Evolutionary conservation across 2,797 vertebrate genomes (phyloP).

Genomic region (Acropternis orthonyx): DNA sequence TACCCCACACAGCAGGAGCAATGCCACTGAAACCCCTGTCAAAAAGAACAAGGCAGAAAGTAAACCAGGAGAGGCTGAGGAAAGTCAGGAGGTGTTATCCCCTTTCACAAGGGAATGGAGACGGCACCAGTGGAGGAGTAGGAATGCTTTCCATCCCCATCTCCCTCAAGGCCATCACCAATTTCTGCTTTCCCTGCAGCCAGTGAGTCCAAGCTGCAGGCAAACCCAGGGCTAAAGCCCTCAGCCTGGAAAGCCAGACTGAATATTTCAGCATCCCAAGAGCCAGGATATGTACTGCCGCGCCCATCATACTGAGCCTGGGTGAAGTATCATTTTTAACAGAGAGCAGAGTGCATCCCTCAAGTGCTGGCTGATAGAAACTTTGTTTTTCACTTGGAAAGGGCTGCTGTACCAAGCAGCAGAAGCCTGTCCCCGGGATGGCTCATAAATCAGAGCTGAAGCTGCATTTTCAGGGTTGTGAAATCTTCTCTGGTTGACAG

Average conservation of each 20-base stretch:
- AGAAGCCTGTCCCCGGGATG: neutral
- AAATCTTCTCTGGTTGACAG: neutral
- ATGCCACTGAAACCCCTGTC: neutral
- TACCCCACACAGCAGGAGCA: neutral
- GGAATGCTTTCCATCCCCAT: neutral
- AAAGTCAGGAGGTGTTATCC: neutral
- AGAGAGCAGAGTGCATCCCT: neutral
- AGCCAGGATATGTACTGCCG: accelerated
- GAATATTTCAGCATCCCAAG: neutral
- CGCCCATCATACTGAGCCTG: accelerated
- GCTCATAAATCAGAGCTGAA: conserved; percentile 2
- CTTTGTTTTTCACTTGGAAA: neutral
- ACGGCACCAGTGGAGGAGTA: accelerated
- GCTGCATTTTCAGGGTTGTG: neutral
- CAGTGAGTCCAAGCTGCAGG: neutral
- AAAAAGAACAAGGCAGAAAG: neutral
- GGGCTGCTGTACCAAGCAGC: neutral
- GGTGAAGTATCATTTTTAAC: neutral
- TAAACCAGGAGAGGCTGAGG: neutral
- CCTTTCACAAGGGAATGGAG: neutral
- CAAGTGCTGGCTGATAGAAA: neutral
- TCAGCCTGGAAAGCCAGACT: neutral
- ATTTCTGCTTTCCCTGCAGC: neutral
- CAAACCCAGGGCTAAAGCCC: neutral
- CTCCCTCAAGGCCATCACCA: neutral